phyloP scores from a whole-genome alignment of 2,113 vertebrate genomes.

The Hemicordylus capensis region DNA sequence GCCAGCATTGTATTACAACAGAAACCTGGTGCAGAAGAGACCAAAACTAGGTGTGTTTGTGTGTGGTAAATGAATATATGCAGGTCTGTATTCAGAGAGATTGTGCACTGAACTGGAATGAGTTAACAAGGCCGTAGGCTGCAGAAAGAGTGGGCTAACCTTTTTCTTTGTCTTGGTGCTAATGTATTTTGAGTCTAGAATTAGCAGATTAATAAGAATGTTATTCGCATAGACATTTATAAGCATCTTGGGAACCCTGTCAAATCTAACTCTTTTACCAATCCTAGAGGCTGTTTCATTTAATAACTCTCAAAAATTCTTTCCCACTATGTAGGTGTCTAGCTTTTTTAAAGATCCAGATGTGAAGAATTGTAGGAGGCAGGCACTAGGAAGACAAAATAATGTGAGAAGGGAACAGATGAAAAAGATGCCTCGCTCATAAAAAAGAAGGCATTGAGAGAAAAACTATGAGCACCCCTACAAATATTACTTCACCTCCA shows the following conservation, averaged over 20 bases:
- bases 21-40: neutral
- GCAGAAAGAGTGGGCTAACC: slow-evolving; percentile 51
- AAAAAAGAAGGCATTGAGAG: neutral
- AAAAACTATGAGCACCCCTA: slow-evolving; percentile 18
- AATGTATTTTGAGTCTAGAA: slow-evolving; percentile 68
- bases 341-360: neutral
- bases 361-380: neutral
- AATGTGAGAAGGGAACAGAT: slow-evolving; percentile 32
- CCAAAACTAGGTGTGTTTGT: neutral
- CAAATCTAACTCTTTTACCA: slow-evolving; percentile 55
- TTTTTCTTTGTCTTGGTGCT: slow-evolving; percentile 60
- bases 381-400: slow-evolving; percentile 18
- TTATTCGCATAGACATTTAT: slow-evolving; percentile 62
- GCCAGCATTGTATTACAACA: neutral
- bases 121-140: neutral
- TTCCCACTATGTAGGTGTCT: neutral
- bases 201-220: slow-evolving; percentile 65
- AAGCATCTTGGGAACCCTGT: slow-evolving; percentile 65
- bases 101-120: neutral
- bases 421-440: slow-evolving; percentile 14
- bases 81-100: neutral
- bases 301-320: slow-evolving; percentile 48
- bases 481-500: neutral
- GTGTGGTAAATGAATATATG: neutral
- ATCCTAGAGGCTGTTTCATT: slow-evolving; percentile 49